These are phyloP conservation scores for Vanessa tameamea DNA, from an alignment of 1,140 invertebrate species.

Conservation along the genomic window DNA sequence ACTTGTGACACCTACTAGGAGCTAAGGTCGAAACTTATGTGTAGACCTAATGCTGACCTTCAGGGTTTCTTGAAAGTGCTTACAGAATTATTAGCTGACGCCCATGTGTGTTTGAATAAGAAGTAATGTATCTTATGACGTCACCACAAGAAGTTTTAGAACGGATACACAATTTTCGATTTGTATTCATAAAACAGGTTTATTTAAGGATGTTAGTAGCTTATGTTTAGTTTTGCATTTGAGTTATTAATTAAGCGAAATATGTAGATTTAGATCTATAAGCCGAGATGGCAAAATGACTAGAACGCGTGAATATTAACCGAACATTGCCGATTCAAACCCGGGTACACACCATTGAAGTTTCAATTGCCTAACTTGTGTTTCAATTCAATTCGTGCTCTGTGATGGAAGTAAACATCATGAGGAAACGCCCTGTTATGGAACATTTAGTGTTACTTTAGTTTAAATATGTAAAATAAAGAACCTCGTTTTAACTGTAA, in stretches of 20 bases:
- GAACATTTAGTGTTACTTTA: no score
- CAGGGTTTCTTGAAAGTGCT: slow-evolving; percentile 48
- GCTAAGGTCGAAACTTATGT: slow-evolving; percentile 56
- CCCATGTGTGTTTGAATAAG: slow-evolving; percentile 18
- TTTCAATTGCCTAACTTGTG: no score
- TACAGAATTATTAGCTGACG: slow-evolving; percentile 39
- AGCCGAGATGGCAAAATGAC: no score
- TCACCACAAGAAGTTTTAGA: neutral
- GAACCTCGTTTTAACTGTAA: neutral
- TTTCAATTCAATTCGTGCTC: no score
- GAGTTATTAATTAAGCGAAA: no score
- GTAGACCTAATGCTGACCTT: slow-evolving; percentile 36
- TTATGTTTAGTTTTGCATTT: no score
- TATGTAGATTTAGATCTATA: no score
- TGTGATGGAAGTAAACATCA: no score
- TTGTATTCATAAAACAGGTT: neutral
- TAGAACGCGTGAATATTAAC: no score
- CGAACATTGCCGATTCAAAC: no score
- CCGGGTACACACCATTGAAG: no score
- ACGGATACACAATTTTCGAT: neutral
- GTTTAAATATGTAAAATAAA: neutral
- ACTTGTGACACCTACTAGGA: slow-evolving; percentile 53
- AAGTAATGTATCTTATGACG: neutral
- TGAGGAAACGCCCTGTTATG: no score
- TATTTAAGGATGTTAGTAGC: neutral